These are phyloP conservation scores for Congeria kusceri DNA, from an alignment of 2,888 invertebrate genomes.

Conservation along the genomic window DNA sequence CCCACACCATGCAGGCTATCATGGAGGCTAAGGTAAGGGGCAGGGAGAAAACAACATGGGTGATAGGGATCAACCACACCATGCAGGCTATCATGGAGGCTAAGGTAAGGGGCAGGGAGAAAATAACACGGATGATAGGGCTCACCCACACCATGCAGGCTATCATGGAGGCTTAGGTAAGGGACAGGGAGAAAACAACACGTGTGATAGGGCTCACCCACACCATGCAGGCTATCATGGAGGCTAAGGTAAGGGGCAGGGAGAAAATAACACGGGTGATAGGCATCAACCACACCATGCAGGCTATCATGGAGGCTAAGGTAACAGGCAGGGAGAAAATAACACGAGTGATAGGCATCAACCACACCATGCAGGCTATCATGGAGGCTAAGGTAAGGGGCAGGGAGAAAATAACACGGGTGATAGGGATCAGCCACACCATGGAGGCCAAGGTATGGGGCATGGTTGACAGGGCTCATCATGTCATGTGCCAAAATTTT, in stretches of 20 bases:
- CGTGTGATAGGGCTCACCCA: too few relatives aligned
- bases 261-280: too few relatives aligned
- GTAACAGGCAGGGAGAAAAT: too few relatives aligned
- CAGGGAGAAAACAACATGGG: neutral
- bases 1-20: constrained; percentile 82
- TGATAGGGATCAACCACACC: constrained; percentile 69
- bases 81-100: constrained; percentile 83
- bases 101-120: constrained; percentile 72
- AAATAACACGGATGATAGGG: constrained; percentile 69
- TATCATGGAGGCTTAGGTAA: too few relatives aligned
- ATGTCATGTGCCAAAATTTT: too few relatives aligned
- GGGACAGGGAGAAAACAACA: too few relatives aligned
- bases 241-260: constrained; percentile 79
- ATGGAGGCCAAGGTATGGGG: too few relatives aligned
- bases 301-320: constrained; percentile 84
- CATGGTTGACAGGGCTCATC: too few relatives aligned
- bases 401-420: too few relatives aligned
- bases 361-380: constrained; percentile 82
- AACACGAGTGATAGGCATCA: too few relatives aligned
- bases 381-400: constrained; percentile 82
- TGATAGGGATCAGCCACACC: too few relatives aligned
- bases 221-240: constrained; percentile 82
- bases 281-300: constrained; percentile 82
- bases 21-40: constrained; percentile 82
- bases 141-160: too few relatives aligned